Evolutionary conservation across 2,113 vertebrate species (phyloP).

Genomic region (Chunga burmeisteri): DNA sequence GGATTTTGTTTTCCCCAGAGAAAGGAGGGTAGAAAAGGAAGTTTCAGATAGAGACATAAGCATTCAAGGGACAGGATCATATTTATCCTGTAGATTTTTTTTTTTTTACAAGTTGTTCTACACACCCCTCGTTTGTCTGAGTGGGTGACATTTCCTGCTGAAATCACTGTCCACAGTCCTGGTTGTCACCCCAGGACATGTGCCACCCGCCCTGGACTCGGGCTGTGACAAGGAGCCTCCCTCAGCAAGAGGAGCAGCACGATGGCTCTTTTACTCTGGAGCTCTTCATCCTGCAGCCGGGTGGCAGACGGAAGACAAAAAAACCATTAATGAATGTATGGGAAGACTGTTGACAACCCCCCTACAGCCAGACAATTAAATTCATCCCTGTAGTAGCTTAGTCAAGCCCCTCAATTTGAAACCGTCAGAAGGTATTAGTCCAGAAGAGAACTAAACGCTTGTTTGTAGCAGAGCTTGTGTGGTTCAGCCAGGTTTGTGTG

Average conservation of each 20-base stretch:
- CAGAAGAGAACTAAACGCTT: background rate
- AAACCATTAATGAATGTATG: fast-evolving
- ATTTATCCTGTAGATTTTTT: background rate
- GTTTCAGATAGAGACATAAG: background rate
- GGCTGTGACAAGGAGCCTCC: background rate
- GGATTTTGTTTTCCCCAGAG: background rate
- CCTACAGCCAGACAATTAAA: background rate
- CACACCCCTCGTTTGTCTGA: background rate
- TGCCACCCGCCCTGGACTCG: background rate
- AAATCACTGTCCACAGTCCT: background rate
- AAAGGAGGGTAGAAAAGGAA: background rate
- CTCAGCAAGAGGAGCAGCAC: background rate
- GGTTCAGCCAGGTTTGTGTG: background rate
- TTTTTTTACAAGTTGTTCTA: background rate
- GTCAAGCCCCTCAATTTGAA: background rate
- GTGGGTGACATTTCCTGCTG: background rate
- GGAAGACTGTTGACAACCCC: background rate
- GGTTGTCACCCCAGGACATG: background rate
- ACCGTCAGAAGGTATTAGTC: background rate
- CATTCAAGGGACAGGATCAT: background rate
- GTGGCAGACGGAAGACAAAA: background rate
- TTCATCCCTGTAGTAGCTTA: background rate
- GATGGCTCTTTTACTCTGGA: background rate
- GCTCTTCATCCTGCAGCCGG: background rate
- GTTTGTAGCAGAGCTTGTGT: background rate